Evolutionary conservation across 2,113 vertebrate species (phyloP).

Genomic region (Edolisoma coerulescens): DNA sequence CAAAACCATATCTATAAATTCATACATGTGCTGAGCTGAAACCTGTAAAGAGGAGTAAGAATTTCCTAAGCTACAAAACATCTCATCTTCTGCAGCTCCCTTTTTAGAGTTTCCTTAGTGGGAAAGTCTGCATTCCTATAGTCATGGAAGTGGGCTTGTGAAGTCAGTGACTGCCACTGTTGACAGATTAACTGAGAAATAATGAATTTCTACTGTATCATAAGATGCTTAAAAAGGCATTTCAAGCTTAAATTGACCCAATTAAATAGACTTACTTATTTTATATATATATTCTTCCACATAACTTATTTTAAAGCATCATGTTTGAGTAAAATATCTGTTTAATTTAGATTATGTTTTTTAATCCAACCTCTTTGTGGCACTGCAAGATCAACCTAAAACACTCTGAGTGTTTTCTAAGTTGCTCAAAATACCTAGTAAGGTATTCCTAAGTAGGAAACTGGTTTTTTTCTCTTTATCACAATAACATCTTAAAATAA

Average conservation of each 20-base stretch:
- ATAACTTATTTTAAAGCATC: not conserved
- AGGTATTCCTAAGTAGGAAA: not conserved
- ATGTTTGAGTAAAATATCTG: not conserved
- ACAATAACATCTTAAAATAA: constrained; percentile 29
- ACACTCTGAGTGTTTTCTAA: not conserved
- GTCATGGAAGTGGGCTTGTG: not conserved
- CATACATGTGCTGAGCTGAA: not conserved
- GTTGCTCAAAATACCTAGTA: not conserved
- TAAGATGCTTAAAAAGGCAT: not conserved
- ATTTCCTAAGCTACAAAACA: not conserved
- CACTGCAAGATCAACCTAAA: not conserved
- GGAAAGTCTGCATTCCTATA: not conserved
- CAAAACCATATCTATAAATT: not conserved
- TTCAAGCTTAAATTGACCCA: not conserved
- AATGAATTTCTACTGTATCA: not conserved
- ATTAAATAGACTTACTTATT: not conserved
- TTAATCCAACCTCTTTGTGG: not conserved
- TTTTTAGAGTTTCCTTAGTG: not conserved
- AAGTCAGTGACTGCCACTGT: not conserved
- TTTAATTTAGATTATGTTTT: not conserved
- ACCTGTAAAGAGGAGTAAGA: not conserved
- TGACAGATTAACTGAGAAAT: not conserved
- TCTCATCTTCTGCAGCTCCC: not conserved
- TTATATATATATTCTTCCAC: not conserved
- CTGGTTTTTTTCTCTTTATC: constrained; percentile 24